These are phyloP conservation scores for Perccottus glenii DNA, from an alignment of 2,113 vertebrate species.

Conservation along the genomic window DNA sequence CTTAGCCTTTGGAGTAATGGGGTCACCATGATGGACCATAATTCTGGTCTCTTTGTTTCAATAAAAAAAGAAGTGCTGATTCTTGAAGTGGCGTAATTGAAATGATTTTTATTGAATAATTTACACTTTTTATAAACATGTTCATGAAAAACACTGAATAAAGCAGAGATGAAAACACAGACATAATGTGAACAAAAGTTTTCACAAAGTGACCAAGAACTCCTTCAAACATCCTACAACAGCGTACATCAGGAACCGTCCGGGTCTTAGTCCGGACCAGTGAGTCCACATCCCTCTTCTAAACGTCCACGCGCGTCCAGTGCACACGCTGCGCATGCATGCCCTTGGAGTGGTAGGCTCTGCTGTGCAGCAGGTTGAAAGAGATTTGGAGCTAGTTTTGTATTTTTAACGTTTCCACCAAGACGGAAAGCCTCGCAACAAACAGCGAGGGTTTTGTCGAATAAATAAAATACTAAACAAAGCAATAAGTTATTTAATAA, in stretches of 20 bases:
- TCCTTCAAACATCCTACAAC: slow-evolving; percentile 99
- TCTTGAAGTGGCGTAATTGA: slow-evolving; percentile 84
- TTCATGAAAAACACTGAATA: slow-evolving; percentile 94
- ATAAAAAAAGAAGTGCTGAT: slow-evolving; percentile 53
- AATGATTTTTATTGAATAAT: slow-evolving; percentile 92
- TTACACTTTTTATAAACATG: slow-evolving; percentile 93
- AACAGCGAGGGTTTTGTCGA: slow-evolving; percentile 20
- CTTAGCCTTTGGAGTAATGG: neutral
- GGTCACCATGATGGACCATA: neutral
- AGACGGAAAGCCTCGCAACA: slow-evolving; percentile 27
- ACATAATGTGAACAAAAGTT: slow-evolving; percentile 87
- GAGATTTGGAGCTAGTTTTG: slow-evolving; percentile 13
- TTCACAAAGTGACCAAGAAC: slow-evolving; percentile 96
- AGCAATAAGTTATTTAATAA: slow-evolving; percentile 62
- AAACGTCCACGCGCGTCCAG: slow-evolving; percentile 70
- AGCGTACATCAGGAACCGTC: slow-evolving; percentile 57
- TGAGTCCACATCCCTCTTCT: slow-evolving; percentile 36
- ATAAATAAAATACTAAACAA: slow-evolving; percentile 52
- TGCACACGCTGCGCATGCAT: slow-evolving; percentile 61
- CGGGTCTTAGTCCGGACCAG: slow-evolving; percentile 26
- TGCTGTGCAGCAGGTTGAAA: slow-evolving; percentile 68
- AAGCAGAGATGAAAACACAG: slow-evolving; percentile 92
- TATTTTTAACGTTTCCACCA: slow-evolving; percentile 45
- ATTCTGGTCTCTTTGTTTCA: neutral
- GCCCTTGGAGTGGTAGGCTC: slow-evolving; percentile 31